Percentiles rank a stretch among this genome's conserved stretches.
Conservation (phyloP, 2,888 invertebrate species). For the Hyppa rectilinea region DNA sequence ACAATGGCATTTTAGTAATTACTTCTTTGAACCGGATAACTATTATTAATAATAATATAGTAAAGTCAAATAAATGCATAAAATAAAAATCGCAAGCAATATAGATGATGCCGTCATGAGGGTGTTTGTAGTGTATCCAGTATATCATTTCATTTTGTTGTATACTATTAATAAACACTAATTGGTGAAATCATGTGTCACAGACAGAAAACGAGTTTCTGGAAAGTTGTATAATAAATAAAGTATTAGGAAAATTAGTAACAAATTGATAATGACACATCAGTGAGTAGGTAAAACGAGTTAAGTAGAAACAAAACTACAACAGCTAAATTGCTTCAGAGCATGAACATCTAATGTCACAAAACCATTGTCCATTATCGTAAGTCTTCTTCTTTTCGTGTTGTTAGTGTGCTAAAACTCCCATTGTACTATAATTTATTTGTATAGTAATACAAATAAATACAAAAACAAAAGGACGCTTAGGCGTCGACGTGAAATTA, state of each 20-base stretch:
- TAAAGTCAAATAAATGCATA: slow-evolving; percentile 12
- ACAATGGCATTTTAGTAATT: no score
- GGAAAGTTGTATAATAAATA: background rate
- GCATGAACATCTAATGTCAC: background rate
- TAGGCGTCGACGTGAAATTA: no score
- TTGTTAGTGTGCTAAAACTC: no score
- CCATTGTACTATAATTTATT: no score
- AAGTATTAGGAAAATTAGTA: background rate
- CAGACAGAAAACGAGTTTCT: background rate
- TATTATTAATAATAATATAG: background rate
- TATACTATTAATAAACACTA: slow-evolving; percentile 1
- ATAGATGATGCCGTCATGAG: background rate
- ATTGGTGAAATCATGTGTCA: slow-evolving; percentile 1
- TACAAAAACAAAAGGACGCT: no score
- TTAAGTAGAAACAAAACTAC: background rate
- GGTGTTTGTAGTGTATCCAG: background rate
- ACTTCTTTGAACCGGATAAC: no score
- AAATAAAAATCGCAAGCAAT: slow-evolving; percentile 4
- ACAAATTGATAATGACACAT: background rate
- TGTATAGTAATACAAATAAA: no score
- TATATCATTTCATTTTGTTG: slow-evolving; percentile 12
- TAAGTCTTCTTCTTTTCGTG: no score
- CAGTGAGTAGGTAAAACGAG: background rate
- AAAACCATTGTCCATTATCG: background rate
- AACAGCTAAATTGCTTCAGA: background rate